A percentile compares a stretch with the other conserved stretches of the same genome.
Conservation (phyloP, 2,113 vertebrate species). For the Urocolius indicus region DNA sequence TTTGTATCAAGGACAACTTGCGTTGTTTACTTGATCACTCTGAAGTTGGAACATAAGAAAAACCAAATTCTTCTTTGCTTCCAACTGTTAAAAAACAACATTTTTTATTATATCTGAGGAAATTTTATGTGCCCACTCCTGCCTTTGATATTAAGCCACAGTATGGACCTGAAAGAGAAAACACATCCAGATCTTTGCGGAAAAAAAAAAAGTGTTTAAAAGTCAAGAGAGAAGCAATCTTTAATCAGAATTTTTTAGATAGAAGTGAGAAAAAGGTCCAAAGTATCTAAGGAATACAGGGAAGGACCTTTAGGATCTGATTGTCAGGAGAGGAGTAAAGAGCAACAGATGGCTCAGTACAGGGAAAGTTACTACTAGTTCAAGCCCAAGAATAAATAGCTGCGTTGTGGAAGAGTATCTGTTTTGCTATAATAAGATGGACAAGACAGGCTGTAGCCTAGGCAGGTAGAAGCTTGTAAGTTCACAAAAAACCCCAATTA, state of each 20-base stretch:
- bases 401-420: neutral
- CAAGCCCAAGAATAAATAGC: neutral
- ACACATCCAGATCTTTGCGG: neutral
- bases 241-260: neutral
- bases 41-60: neutral
- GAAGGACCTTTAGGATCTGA: neutral
- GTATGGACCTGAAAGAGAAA: neutral
- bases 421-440: neutral
- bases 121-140: neutral
- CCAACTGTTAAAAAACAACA: neutral
- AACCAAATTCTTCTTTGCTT: neutral
- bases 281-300: neutral
- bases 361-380: neutral
- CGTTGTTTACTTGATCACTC: neutral
- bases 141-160: neutral
- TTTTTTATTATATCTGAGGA: neutral
- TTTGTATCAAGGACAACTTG: slow-evolving; percentile 1
- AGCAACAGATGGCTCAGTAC: neutral
- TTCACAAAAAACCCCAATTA: neutral
- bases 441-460: neutral
- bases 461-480: neutral
- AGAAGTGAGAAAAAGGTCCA: neutral
- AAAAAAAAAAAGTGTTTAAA: neutral
- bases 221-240: neutral
- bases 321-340: neutral